Percentiles rank a stretch among this genome's conserved stretches.
Conservation (phyloP, 2,888 invertebrate genomes). For the Argyresthia albistria region DNA sequence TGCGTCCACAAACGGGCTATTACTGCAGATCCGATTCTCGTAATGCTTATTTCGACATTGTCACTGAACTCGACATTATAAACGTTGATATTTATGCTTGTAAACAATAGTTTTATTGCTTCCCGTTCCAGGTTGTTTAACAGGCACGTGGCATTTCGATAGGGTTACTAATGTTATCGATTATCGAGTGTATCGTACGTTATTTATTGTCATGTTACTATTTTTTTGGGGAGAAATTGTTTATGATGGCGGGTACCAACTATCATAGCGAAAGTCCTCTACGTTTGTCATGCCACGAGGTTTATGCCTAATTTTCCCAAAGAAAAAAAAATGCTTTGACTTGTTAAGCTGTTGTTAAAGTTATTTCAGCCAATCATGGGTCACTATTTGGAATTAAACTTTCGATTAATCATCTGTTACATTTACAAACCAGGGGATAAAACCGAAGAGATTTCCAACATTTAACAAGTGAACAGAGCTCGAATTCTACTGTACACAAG, state of each 20-base stretch:
- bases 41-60: constrained; percentile 20
- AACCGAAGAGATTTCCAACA: no score
- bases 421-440: no score
- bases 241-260: background rate
- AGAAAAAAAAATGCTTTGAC: no score
- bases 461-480: no score
- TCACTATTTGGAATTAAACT: no score
- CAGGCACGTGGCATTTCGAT: constrained; percentile 53
- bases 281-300: no score
- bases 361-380: no score
- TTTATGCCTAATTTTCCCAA: no score
- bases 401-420: no score
- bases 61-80: constrained; percentile 31
- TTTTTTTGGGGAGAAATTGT: background rate
- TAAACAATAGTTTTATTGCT: constrained; percentile 61
- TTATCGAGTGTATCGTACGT: constrained; percentile 14
- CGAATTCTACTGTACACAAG: background rate
- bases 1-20: background rate
- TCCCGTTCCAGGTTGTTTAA: constrained; percentile 60
- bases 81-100: constrained; percentile 56
- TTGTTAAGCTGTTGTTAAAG: no score
- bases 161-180: constrained; percentile 27
- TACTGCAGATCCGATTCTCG: background rate
- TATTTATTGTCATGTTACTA: background rate
- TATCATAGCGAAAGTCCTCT: no score